Evolutionary conservation across 2,888 invertebrate species (phyloP).

Genomic region (Aphrophora alni): DNA sequence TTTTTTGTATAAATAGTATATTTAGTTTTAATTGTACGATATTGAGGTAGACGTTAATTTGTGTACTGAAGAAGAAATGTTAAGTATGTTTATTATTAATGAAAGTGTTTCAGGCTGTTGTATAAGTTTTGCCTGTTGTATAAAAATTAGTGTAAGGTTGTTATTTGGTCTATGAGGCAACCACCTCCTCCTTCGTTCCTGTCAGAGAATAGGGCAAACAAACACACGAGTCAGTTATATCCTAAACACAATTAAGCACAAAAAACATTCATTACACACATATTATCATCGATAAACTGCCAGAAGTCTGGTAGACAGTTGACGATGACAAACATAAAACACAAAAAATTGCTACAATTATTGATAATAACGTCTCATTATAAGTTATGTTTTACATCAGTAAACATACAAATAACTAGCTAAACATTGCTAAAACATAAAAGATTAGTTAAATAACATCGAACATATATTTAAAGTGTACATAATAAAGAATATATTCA

Average conservation of each 20-base stretch:
- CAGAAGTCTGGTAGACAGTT: background rate
- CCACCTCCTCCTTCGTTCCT: conserved; percentile 31
- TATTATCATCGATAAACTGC: background rate
- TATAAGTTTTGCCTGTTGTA: background rate
- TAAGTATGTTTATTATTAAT: background rate
- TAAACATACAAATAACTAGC: too few species aligned
- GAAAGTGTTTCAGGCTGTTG: background rate
- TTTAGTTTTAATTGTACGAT: background rate
- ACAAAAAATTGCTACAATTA: too few species aligned
- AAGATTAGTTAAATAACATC: too few species aligned
- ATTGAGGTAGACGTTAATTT: conserved; percentile 1
- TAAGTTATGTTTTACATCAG: too few species aligned
- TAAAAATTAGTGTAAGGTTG: background rate
- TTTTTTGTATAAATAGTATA: too few species aligned
- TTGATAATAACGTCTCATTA: conserved; percentile 14
- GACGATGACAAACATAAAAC: too few species aligned
- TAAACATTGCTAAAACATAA: too few species aligned
- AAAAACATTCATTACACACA: background rate
- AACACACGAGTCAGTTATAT: conserved; percentile 29
- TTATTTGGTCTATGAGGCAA: conserved; percentile 28
- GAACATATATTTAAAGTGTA: too few species aligned
- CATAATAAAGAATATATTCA: too few species aligned
- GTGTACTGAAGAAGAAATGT: background rate
- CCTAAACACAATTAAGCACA: conserved; percentile 16
- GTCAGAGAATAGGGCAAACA: conserved; percentile 17